Evolutionary conservation across 2,113 vertebrate species (phyloP).

Genomic region (Nycticebus coucang): DNA sequence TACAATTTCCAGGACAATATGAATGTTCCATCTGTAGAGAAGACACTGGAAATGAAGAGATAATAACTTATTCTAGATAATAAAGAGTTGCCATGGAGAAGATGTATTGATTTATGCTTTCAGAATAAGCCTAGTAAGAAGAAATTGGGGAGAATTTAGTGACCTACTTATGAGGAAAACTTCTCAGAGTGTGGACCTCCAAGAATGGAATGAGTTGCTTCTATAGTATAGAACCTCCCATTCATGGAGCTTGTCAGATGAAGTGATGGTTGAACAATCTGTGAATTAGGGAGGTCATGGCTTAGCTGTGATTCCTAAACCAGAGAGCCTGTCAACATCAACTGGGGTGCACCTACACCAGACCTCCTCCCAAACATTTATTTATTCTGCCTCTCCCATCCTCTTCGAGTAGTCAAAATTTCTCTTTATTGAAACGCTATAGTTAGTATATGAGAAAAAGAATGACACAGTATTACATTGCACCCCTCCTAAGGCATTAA

Average conservation of each 20-base stretch:
- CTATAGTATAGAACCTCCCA: background rate
- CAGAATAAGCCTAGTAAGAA: background rate
- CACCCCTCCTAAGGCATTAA: background rate
- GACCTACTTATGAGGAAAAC: background rate
- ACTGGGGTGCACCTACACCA: background rate
- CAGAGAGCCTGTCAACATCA: background rate
- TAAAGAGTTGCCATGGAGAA: background rate
- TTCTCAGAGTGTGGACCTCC: background rate
- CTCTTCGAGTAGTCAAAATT: background rate
- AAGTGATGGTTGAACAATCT: background rate
- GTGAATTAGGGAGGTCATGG: background rate
- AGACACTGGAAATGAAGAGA: background rate
- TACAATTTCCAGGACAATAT: background rate
- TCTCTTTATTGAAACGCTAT: constrained; percentile 1
- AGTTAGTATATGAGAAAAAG: background rate
- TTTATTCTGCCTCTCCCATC: background rate
- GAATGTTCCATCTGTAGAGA: background rate
- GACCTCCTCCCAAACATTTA: background rate
- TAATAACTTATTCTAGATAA: background rate
- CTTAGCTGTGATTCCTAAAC: background rate
- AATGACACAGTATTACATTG: background rate
- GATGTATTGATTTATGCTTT: background rate
- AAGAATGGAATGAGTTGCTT: background rate
- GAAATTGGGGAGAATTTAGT: background rate
- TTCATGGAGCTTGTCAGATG: background rate